These are phyloP conservation scores for Patella ulyssiponensis DNA, from an alignment of 2,888 invertebrate genomes.

Conservation along the genomic window DNA sequence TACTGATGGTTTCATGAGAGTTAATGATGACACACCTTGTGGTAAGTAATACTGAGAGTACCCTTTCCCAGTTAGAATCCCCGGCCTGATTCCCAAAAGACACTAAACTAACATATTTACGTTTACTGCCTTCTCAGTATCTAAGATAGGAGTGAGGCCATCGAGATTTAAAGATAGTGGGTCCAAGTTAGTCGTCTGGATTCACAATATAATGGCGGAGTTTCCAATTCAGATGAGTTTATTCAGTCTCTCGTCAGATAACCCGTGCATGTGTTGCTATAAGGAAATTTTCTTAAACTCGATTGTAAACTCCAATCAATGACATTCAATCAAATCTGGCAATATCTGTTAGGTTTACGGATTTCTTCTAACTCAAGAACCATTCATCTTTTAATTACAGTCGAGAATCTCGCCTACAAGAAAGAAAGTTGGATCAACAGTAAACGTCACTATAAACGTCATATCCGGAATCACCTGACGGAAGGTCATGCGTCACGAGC, in stretches of 20 bases:
- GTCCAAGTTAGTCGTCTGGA: too few relatives aligned
- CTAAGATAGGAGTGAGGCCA: too few relatives aligned
- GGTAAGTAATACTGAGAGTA: constrained; percentile 65
- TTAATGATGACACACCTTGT: constrained; percentile 74
- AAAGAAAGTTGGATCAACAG: constrained; percentile 75
- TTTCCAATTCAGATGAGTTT: too few relatives aligned
- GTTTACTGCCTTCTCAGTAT: too few relatives aligned
- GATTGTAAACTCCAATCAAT: background rate
- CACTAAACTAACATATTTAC: too few relatives aligned
- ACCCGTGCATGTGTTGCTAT: too few relatives aligned
- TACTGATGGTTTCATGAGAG: constrained; percentile 73
- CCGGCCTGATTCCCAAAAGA: too few relatives aligned
- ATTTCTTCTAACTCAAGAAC: background rate
- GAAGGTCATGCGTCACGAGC: constrained; percentile 73
- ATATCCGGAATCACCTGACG: constrained; percentile 64
- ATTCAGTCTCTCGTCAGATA: too few relatives aligned
- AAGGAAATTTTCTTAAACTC: too few relatives aligned
- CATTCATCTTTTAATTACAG: constrained; percentile 58
- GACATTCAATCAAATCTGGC: background rate
- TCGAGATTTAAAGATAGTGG: too few relatives aligned
- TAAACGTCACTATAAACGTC: constrained; percentile 73
- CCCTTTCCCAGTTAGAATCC: too few relatives aligned
- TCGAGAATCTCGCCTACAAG: constrained; percentile 75
- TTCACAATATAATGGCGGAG: too few relatives aligned
- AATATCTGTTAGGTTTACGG: background rate